Conservation (phyloP, 2,888 invertebrate genomes). For the Meiosimyza decipiens region DNA sequence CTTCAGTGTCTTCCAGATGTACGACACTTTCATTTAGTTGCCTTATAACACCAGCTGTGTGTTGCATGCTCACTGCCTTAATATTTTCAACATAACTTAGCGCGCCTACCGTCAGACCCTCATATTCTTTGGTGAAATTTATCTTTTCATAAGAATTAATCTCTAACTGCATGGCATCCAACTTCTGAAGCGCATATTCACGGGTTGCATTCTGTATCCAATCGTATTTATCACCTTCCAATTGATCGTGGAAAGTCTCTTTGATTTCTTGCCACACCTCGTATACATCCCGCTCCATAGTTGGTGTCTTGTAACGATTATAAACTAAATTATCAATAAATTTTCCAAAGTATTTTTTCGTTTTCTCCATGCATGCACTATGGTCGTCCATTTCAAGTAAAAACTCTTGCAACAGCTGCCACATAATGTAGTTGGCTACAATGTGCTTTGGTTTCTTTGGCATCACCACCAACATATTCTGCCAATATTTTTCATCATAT, state of each 20-base stretch:
- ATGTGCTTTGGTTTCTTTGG: slow-evolving; percentile 41
- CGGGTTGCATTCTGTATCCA: slow-evolving; percentile 58
- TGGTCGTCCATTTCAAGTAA: slow-evolving; percentile 43
- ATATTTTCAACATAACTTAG: slow-evolving; percentile 54
- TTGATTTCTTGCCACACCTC: slow-evolving; percentile 57
- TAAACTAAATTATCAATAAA: slow-evolving; percentile 55
- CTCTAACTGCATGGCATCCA: slow-evolving; percentile 52
- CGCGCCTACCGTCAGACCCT: slow-evolving; percentile 45
- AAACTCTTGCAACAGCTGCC: slow-evolving; percentile 53
- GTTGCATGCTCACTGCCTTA: slow-evolving; percentile 47
- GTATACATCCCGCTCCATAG: slow-evolving; percentile 51
- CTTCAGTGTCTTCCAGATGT: slow-evolving; percentile 42
- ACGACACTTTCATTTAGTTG: slow-evolving; percentile 41
- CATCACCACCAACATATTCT: slow-evolving; percentile 45
- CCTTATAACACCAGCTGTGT: slow-evolving; percentile 29
- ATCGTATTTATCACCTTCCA: slow-evolving; percentile 53
- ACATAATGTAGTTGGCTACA: slow-evolving; percentile 56
- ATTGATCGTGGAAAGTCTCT: slow-evolving; percentile 49
- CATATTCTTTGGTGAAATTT: slow-evolving; percentile 50
- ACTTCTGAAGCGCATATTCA: slow-evolving; percentile 52
- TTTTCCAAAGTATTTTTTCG: slow-evolving; percentile 55
- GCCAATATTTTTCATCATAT: slow-evolving; percentile 50
- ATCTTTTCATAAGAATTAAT: slow-evolving; percentile 57
- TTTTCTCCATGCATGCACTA: slow-evolving; percentile 49
- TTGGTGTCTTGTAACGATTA: slow-evolving; percentile 48